Evolutionary conservation across 1,140 invertebrate species (phyloP), one percentile per base, ranked within the genome.

Genomic region (Drosophila busckii): DNA sequence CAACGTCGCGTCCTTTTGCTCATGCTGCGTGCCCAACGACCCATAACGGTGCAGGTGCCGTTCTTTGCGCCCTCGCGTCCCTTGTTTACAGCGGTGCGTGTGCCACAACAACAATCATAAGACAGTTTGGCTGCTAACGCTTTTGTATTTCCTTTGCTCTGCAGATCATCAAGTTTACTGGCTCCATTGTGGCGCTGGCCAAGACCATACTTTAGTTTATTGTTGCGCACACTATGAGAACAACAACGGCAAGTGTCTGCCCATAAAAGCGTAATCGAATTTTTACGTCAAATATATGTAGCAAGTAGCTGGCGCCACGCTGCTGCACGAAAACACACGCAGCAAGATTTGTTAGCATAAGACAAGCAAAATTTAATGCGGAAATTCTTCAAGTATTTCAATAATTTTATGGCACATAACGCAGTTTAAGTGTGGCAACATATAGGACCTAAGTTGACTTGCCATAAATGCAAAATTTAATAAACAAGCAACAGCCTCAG

Each of bases 171-270:
- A 69, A 80, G 38, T 83, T 82, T 45, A 80, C 75, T 19, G 75
- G 69, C 52, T 80, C 69, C 34, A 82, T 82, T 67, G 70, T 76
- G 41, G 73, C 71, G 8, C 23, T 78, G 73, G 71, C 64, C 19
- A 82, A 75, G 10, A 83, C 75, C 10, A 78, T 80, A 25, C 40
- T 80, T 15, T 73, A 63, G 38, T n/a, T 20, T 2, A n/a, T n/a
- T n/a, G n/a, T 4, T 3, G 10, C 10, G 5, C n/a, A 37, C 12
- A 23, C 45, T 12, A 32, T 7, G 26, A 3, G 26, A 31, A 12
- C 9, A 34, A 13, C 5, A 32, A 22, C 7, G 3, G 38, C 40
- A 37, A 20, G 16, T 12, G 2, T 6, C 3, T 31, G 38, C 17
- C 19, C 15, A 28, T 13, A 13, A 2, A 46, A 32, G 4, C 2